Base-by-base conservation (phyloP, 2,888 invertebrate species). In the Thera britannica region DNA sequence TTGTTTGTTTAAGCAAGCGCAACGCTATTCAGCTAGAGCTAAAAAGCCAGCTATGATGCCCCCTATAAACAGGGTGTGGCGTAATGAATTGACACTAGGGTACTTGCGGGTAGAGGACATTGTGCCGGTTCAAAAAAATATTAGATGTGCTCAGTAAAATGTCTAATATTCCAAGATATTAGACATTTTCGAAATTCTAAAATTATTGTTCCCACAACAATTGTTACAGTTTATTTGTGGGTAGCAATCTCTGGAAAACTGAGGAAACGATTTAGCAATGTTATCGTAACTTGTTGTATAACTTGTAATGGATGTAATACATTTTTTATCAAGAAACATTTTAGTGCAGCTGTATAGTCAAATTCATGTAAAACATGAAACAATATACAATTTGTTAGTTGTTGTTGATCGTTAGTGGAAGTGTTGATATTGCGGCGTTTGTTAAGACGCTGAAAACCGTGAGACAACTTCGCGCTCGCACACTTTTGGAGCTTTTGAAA, bases 341-440 rank as follows among this genome's bases (percentile, higher is more conserved):
- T 23, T 51, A 23, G 23, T 51, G 6, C 51, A 51, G 51, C 6
- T 46, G 34, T 9, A 7, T 11, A 61, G n/a, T 56, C 3, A 46
- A 62, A 58, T 48, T 44, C 11, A 60, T 68, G 56, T 61, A 55
- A 68, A 58, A 62, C 5, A 35, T 46, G 49, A 41, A 71, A 70
- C 73, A 73, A 71, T 71, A 72, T 71, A 41, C 73, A 74, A 75
- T 72, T 75, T 72, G 62, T 72, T 73, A 71, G 60, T 61, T 36
- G 60, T 61, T 36, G 74, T 71, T 75, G 78, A 81, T 86, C 85
- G 83, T 89, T 89, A 89, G 83, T 87, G 83, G 83, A 83, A 90
- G 89, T 88, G 88, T 88, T 83, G 87, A 88, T 86, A 79, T 85
- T 83, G 81, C 83, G 82, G 83, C 82, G 83, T 83, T 85, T 86